Conservation (phyloP, 2,113 vertebrate genomes). For the Gadus macrocephalus region DNA sequence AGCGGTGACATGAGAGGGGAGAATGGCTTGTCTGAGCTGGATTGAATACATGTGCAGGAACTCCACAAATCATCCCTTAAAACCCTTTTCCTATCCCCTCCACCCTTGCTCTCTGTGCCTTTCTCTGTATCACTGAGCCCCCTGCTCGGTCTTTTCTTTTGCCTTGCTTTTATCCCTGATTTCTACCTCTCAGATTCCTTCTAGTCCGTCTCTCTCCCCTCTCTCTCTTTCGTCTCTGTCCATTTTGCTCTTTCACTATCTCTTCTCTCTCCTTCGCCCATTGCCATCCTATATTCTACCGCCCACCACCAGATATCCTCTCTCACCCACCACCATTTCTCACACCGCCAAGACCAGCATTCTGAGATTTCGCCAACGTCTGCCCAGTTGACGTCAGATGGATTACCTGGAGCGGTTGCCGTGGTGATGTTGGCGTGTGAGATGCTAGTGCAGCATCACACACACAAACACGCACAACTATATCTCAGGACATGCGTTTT, state of each 20-base stretch:
- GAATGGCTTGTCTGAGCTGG: not conserved
- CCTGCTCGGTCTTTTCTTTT: not conserved
- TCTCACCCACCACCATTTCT: slow-evolving; percentile 2
- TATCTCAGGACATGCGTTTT: slow-evolving; percentile 18
- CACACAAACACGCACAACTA: too few species aligned
- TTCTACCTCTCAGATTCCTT: not conserved
- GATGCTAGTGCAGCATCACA: too few species aligned
- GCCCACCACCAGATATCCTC: not conserved
- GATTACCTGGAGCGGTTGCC: too few species aligned
- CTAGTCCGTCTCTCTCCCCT: not conserved
- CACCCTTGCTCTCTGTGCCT: not conserved
- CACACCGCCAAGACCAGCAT: too few species aligned
- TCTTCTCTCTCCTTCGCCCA: not conserved
- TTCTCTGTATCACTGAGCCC: slow-evolving; percentile 13
- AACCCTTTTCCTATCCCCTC: slow-evolving; percentile 14
- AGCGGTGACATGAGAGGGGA: slow-evolving; percentile 3
- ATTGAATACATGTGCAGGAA: slow-evolving; percentile 17
- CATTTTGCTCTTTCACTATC: not conserved
- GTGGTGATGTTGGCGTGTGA: too few species aligned
- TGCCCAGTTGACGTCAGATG: too few species aligned
- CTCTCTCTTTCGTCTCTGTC: slow-evolving; percentile 14
- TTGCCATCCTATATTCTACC: slow-evolving; percentile 4
- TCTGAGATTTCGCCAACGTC: too few species aligned
- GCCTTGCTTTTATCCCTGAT: not conserved
- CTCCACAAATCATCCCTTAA: too few species aligned